These are phyloP conservation scores for Pyrrhura leucotis DNA, from an alignment of 2,797 vertebrate species.

Conservation along the genomic window DNA sequence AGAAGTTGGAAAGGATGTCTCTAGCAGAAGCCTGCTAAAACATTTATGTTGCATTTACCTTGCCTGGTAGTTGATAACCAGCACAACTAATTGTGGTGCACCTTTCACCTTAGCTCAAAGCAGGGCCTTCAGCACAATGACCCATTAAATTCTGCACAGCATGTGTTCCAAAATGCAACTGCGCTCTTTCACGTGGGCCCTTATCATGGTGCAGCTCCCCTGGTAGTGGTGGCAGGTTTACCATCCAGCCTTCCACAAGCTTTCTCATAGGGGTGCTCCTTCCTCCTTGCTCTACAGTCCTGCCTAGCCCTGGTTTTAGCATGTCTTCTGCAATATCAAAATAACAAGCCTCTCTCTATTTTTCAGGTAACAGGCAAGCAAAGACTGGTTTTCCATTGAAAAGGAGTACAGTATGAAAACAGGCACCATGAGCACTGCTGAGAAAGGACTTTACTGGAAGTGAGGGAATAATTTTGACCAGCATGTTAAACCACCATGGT, in stretches of 20 bases:
- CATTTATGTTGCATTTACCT: neutral
- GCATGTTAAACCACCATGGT: neutral
- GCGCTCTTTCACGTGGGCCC: rapidly evolving
- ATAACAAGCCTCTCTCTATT: neutral
- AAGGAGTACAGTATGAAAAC: neutral
- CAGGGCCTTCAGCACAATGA: neutral
- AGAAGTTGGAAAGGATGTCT: neutral
- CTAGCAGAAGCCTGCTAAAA: neutral
- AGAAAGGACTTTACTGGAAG: neutral
- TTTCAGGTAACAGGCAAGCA: neutral
- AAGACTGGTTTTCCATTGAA: neutral
- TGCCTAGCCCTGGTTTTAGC: neutral
- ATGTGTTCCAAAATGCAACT: rapidly evolving
- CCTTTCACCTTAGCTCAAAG: neutral
- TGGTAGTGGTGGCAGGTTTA: neutral
- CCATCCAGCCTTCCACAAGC: neutral
- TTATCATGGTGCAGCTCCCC: neutral
- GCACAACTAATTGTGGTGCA: neutral
- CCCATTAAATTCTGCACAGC: neutral
- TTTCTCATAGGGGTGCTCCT: neutral
- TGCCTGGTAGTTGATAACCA: neutral
- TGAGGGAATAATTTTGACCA: neutral
- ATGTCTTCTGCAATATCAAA: neutral
- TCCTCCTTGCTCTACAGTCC: neutral
- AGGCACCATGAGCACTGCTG: neutral